These are phyloP conservation scores for Andrena minutula DNA, from an alignment of 2,888 invertebrate species.

Conservation along the genomic window DNA sequence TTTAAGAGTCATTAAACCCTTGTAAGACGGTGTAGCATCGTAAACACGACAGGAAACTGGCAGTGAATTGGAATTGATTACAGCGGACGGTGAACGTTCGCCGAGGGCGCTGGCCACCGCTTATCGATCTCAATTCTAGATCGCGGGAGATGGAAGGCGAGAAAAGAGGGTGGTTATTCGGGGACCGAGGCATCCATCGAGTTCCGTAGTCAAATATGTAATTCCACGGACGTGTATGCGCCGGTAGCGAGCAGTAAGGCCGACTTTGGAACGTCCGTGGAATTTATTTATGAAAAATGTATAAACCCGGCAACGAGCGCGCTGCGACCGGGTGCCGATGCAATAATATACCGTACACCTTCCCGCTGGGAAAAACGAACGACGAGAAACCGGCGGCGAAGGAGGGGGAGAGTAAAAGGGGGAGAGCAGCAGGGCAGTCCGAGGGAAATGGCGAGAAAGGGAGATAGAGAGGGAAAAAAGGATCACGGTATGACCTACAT, in stretches of 20 bases:
- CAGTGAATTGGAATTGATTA: no score
- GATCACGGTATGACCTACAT: constrained; percentile 79
- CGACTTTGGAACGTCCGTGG: constrained; percentile 53
- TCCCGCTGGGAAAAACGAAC: constrained; percentile 31
- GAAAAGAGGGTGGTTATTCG: not conserved
- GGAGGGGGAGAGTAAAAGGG: not conserved
- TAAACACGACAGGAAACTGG: no score
- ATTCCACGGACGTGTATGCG: constrained; percentile 44
- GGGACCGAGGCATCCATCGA: constrained; percentile 9
- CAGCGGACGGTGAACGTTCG: not conserved
- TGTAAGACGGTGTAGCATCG: no score
- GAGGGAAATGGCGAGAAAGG: constrained; percentile 45
- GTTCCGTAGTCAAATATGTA: constrained; percentile 44
- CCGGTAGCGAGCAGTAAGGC: constrained; percentile 23
- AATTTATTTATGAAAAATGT: constrained; percentile 79
- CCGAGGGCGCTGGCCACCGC: not conserved
- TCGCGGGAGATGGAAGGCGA: not conserved
- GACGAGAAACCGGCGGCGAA: constrained; percentile 25
- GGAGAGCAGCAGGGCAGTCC: constrained; percentile 8
- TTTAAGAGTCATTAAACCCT: no score
- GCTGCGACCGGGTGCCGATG: constrained; percentile 47
- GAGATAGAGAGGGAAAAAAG: constrained; percentile 60
- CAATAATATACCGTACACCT: constrained; percentile 50
- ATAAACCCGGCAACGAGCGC: constrained; percentile 62
- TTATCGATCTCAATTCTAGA: constrained; percentile 7